Base-by-base conservation (phyloP, 2,797 vertebrate species). In the Ibycter americanus region DNA sequence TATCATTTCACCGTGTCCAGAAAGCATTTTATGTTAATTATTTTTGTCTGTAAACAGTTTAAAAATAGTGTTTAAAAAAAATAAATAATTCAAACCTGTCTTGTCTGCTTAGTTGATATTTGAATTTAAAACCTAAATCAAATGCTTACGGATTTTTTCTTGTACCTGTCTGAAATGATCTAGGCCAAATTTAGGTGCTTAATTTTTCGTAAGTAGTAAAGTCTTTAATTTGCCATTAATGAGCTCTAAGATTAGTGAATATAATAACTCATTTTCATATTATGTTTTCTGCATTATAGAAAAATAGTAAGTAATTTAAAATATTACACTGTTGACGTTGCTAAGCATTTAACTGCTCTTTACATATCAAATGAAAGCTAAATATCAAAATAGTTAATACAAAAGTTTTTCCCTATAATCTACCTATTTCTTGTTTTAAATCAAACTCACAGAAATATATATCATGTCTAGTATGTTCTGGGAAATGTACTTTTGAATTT, bases 41-140 rank as follows among this genome's bases (percentile, higher is more conserved):
- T 52, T 96, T 92, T 68, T 86, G 11, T 44, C 46, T 52, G 27
- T 68, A 91, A 88, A 94, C 44, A 79, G 84, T 68, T 91, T 95
- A 27, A 82, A 90, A 74, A 10, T 32, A 40, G 8, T 15, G 15
- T 56, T 19, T 34, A 87, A 66, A 91, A 77, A 51, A 73, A 44
- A 44, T 42, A 34, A 25, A 81, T n/a, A 83, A 68, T 76, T 82
- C 6, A 46, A 70, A 89, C 83, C 26, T 36, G 3, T 54, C 46
- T 42, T 62, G 16, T 67, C 32, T 36, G 12, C 59, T 46, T 56
- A 78, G 5, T 49, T 83, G 40, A 59, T 34, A 52, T 6, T 5
- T 47, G 52, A 86, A 81, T 72, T 1, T 4, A 72, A 91, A 90
- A 31, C 11, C 2, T 79, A 38, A 81, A 78, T 68, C 7, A 80